Percentiles rank a stretch among this genome's conserved stretches.
Evolutionary conservation across 2,888 invertebrate genomes (phyloP).

Genomic region (Hypercompe scribonia): DNA sequence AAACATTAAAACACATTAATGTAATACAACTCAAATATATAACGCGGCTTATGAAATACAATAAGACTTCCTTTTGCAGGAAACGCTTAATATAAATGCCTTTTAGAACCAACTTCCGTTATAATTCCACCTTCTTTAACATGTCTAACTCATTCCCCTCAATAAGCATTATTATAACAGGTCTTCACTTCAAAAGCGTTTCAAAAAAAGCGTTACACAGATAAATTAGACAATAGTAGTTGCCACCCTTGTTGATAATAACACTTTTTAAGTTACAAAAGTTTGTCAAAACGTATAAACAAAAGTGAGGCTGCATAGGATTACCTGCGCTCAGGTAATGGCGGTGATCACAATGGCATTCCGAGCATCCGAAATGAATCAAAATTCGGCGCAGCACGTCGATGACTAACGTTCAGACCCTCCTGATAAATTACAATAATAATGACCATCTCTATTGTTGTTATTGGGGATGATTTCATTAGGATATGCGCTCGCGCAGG

Average conservation of each 20-base stretch:
- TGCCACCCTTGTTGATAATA: constrained; percentile 77
- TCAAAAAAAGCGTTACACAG: constrained; percentile 58
- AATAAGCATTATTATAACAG: constrained; percentile 47
- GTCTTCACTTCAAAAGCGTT: constrained; percentile 42
- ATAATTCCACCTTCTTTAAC: constrained; percentile 61
- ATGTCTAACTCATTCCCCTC: constrained; percentile 52
- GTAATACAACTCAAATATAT: constrained; percentile 42
- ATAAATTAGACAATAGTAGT: constrained; percentile 59
- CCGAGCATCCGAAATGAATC: constrained; percentile 83
- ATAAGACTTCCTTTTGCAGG: constrained; percentile 65
- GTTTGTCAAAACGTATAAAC: constrained; percentile 82
- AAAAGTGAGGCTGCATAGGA: constrained; percentile 55
- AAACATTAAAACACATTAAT: constrained; percentile 54
- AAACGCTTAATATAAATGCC: constrained; percentile 60
- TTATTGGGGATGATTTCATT: constrained; percentile 83
- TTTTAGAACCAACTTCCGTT: constrained; percentile 68
- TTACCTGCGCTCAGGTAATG: constrained; percentile 76
- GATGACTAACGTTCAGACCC: constrained; percentile 70
- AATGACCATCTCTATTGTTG: constrained; percentile 75
- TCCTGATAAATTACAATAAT: constrained; percentile 80
- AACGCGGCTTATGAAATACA: constrained; percentile 65
- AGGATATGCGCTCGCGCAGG: constrained; percentile 69
- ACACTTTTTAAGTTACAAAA: constrained; percentile 70
- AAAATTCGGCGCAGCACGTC: constrained; percentile 74
- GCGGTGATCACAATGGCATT: constrained; percentile 82